A percentile compares a stretch with the other conserved stretches of the same genome.
These are phyloP conservation scores for Leptopilina clavipes DNA, from an alignment of 1,140 invertebrate species.

Conservation along the genomic window DNA sequence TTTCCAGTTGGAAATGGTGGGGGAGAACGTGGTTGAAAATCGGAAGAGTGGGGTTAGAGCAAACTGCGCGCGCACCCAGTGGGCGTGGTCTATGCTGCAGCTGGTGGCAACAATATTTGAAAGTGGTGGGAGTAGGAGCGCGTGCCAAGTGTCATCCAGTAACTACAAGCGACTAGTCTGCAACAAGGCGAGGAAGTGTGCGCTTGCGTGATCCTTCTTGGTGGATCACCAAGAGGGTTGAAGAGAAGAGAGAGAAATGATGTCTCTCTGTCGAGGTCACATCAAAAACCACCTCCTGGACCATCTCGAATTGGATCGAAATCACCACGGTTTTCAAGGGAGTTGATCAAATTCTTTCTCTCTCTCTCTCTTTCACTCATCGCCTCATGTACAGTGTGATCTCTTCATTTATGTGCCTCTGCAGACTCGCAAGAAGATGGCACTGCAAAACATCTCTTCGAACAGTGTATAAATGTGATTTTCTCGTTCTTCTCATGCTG, in stretches of 20 bases:
- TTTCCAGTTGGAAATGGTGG: too few relatives aligned
- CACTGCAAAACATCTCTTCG: too few relatives aligned
- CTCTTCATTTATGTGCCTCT: too few relatives aligned
- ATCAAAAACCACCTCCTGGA: constrained; percentile 37
- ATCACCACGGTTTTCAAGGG: background rate
- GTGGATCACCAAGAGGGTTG: constrained; percentile 40
- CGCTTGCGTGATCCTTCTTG: constrained; percentile 66
- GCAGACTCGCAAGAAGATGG: too few relatives aligned
- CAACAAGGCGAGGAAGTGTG: constrained; percentile 65
- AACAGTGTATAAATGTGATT: too few relatives aligned
- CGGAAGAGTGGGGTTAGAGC: too few relatives aligned
- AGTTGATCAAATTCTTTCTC: background rate
- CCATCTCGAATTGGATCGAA: constrained; percentile 36
- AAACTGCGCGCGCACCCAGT: constrained; percentile 2
- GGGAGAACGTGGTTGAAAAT: too few relatives aligned
- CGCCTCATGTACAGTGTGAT: constrained; percentile 14
- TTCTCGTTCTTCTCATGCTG: too few relatives aligned
- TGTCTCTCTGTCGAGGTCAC: constrained; percentile 48
- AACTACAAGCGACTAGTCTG: constrained; percentile 62
- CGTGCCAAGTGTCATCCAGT: constrained; percentile 41
- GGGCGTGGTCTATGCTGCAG: background rate
- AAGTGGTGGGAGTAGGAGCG: constrained; percentile 30
- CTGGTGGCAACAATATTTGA: constrained; percentile 20
- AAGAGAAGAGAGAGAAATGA: constrained; percentile 24
- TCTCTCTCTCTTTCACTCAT: constrained; percentile 21